Evolutionary conservation across 1,140 invertebrate species (phyloP), one percentile per base, ranked within the genome.

Genomic region (Chelonus insularis): DNA sequence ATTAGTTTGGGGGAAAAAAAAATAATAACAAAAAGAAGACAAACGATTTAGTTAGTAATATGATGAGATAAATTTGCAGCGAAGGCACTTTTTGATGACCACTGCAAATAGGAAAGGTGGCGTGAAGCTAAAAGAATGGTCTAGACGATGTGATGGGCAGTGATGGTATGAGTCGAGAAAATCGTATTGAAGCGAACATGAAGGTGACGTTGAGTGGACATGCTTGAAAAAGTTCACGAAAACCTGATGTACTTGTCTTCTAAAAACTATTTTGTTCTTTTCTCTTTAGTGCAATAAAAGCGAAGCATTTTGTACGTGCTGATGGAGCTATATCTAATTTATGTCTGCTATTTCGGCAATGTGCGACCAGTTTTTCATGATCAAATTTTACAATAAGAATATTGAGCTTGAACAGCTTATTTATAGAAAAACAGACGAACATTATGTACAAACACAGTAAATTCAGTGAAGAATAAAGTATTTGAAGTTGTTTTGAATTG

Each of bases 201-300:
- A 14, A 16, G 18, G 18, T 43, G 41, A 43, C 14, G 41, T 43
- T 43, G 41, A 43, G 41, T 43, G 41, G 41, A 43, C 41, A 43
- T 43, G 41, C 41, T 43, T 7, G 41, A 43, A 5, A 43, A 43
- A 43, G 12, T 43, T 43, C 16, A 29, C 6, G 41, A 5, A 43
- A 43, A 18, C 16, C 41, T 43, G 25, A 29, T 16, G 12, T 43
- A 8, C 41, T 43, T 43, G 16, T 43, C 41, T 43, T 43, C 16
- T 11, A 43, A 8, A 43, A 16, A 43, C 12, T 43, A 16, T 43
- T 18, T 43, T 43, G 5, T 43, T 16, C 16, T 16, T 43, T 16
- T 43, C 5, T 43, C 4, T 18, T 16, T 14, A 43, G 7, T n/a
- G 5, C 37, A 5, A 39, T 39, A 4, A 39, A 39, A 11, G 5